Evolutionary conservation across 1,140 invertebrate species (phyloP), one percentile per base, ranked within the genome.

Genomic region (Leptopilina clavipes): DNA sequence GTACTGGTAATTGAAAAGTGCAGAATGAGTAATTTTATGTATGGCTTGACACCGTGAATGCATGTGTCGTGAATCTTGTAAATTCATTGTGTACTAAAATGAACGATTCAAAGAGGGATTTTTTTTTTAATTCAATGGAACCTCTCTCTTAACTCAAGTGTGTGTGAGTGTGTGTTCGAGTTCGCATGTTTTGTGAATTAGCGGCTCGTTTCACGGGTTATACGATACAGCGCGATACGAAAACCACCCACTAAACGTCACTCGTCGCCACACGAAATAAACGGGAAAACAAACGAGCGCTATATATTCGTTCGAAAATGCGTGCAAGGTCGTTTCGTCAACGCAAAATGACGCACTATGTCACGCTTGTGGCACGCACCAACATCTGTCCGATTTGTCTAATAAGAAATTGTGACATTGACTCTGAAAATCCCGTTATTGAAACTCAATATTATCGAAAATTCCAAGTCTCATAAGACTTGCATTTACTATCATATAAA

Each of bases 171-270:
- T n/a, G n/a, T n/a, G n/a, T 52, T 45, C 11, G 65, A 70, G 56
- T 54, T 76, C 11, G 52, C 76, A 82, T 82, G 79, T 79, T 72
- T 43, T 77, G 59, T 75, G 80, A 83, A 86, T 89, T 86, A 87
- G 86, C 87, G 84, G 82, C 86, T 88, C 83, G 85, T 87, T 86
- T 74, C 73, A 76, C 70, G 71, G 80, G 81, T 76, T 59, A 83
- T 86, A 87, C 77, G 84, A 77, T 73, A 73, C 56, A 25, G 86
- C 76, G 84, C 76, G 84, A 77, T 81, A 86, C 83, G 75, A 44
- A 84, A 86, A 86, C 83, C 86, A 85, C 83, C 81, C 78, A 87
- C 79, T 85, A 86, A 84, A 85, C 77, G 80, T 85, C 86, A 81
- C 80, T 85, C 76, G 73, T 71, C 31, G 44, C 25, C 72, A 59